Evolutionary conservation across 2,888 invertebrate species (phyloP).

Genomic region (Agrotis segetum): DNA sequence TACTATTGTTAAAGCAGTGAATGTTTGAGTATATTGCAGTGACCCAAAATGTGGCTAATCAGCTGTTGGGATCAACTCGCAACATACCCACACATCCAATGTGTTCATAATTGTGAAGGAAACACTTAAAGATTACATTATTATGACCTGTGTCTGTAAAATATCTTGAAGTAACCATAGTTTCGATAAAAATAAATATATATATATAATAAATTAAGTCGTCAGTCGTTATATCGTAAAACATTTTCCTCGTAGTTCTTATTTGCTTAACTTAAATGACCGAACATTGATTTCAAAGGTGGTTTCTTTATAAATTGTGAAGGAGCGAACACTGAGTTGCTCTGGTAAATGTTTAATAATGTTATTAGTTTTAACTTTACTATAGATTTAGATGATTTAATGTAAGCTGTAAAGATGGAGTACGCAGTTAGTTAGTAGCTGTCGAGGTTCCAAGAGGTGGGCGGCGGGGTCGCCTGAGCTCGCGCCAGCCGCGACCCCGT

Average conservation of each 20-base stretch:
- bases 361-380: conserved; percentile 57
- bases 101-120: conserved; percentile 36
- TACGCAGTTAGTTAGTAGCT: conserved; percentile 19
- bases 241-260: not conserved
- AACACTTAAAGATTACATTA: conserved; percentile 33
- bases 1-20: conserved; percentile 30
- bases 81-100: conserved; percentile 21
- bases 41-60: not conserved
- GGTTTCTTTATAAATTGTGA: conserved; percentile 42
- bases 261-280: conserved; percentile 12
- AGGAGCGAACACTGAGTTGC: conserved; percentile 12
- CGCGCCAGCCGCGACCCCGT: not conserved
- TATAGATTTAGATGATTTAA: conserved; percentile 41
- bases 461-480: not conserved
- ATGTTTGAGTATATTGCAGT: conserved; percentile 31
- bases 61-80: not conserved
- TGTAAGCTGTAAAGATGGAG: conserved; percentile 48
- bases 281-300: conserved; percentile 28
- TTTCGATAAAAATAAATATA: conserved; percentile 21
- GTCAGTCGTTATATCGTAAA: conserved; percentile 23
- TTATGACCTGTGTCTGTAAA: conserved; percentile 38
- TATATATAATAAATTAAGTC: conserved; percentile 26
- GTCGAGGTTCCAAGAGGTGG: not conserved
- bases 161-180: conserved; percentile 20
- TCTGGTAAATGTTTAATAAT: conserved; percentile 44